Percentiles rank a stretch among this genome's conserved stretches.
Conservation (phyloP, 2,113 vertebrate genomes). For the Jacana jacana region DNA sequence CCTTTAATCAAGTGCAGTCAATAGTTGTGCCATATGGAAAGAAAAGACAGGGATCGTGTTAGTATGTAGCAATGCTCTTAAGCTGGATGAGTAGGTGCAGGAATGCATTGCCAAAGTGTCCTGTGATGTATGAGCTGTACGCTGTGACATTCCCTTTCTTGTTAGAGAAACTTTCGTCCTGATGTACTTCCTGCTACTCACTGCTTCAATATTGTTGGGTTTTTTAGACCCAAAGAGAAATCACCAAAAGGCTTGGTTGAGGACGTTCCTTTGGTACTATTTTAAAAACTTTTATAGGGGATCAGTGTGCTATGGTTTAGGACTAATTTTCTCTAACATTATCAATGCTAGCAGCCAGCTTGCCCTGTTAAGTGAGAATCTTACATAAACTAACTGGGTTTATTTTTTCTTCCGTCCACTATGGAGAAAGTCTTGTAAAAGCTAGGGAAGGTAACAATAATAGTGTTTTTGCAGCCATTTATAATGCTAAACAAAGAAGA, state of each 20-base stretch:
- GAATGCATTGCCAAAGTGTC: neutral
- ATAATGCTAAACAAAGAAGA: conserved; percentile 33
- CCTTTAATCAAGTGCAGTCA: neutral
- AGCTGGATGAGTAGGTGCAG: neutral
- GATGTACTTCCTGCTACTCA: neutral
- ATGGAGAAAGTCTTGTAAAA: neutral
- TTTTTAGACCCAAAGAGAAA: conserved; percentile 1
- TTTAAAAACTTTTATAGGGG: neutral
- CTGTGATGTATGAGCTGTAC: neutral
- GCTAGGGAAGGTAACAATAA: neutral
- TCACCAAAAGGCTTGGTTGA: conserved; percentile 25
- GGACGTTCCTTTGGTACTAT: neutral
- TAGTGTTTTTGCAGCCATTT: neutral
- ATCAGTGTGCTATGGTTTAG: neutral
- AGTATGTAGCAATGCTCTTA: neutral
- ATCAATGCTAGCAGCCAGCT: neutral
- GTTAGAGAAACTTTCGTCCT: neutral
- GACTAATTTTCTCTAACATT: neutral
- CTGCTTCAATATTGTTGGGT: neutral
- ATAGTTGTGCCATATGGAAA: neutral
- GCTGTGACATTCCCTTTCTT: neutral
- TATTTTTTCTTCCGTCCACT: neutral
- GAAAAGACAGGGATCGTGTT: accelerated
- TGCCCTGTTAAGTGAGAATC: neutral
- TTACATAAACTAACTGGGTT: neutral